Evolutionary conservation across 2,888 invertebrate genomes (phyloP), one percentile per base, ranked within the genome.

Genomic region (Gymnocheta viridis): DNA sequence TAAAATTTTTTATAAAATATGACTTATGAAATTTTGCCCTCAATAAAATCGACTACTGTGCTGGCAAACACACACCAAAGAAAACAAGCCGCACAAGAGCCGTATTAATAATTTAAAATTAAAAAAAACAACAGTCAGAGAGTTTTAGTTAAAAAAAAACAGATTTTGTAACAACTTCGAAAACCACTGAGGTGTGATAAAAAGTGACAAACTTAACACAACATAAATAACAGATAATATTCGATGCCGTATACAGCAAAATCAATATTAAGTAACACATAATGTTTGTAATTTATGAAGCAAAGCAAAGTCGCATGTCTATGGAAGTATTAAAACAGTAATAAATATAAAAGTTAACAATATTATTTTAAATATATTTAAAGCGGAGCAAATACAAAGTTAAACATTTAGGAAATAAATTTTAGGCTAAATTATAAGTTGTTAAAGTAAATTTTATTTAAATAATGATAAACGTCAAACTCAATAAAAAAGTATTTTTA

Each of bases 141-240:
- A 51, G 22, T 35, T 69, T 69, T 10, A 54, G 49, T 24, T 54
- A 24, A 69, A 17, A 5, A 51, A 60, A 60, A 35, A 35, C 12
- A 41, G 7, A 54, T 54, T 54, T 54, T 54, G 27, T 24, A 32
- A 38, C 10, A 56, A 17, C 24, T 6, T 2, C 6, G 2, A 14
- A 38, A 51, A 38, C 49, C 22, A 38, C 27, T 17, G 4, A 88
- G 87, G 88, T 88, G 89, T 89, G 88, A 88, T 87, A 88, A 88
- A 88, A 89, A 88, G 89, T 89, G 89, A 89, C 89, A 89, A 89
- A 87, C 87, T 73, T 88, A 87, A 88, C 88, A 88, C 89, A 88
- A 87, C 35, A 74, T 14, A 76, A 32, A 67, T 51, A 58, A 78
- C 47, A 67, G 24, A 49, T 17, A 35, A 47, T 19, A 44, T 47